Conservation (phyloP, 2,113 vertebrate genomes). For the Sinosuthora webbiana region DNA sequence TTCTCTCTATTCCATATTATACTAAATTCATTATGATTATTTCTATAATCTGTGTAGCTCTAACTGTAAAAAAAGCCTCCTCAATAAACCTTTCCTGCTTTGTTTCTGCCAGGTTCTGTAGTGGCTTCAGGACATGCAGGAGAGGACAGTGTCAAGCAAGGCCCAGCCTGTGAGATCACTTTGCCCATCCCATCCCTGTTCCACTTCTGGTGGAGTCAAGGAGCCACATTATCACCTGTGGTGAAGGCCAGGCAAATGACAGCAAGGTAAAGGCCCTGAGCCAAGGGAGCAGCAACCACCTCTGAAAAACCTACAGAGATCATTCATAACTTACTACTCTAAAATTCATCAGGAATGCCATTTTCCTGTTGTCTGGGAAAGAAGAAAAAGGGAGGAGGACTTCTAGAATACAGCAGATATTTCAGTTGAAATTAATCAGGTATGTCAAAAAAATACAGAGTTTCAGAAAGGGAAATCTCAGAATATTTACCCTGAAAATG, state of each 20-base stretch:
- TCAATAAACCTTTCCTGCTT: background rate
- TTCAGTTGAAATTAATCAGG: background rate
- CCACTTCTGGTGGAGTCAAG: background rate
- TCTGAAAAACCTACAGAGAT: background rate
- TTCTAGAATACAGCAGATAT: background rate
- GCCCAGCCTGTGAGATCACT: background rate
- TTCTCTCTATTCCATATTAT: background rate
- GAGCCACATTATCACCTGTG: fast-evolving
- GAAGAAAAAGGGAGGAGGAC: background rate
- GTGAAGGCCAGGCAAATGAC: background rate
- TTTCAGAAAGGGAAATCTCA: background rate
- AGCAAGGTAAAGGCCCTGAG: background rate
- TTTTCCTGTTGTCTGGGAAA: background rate
- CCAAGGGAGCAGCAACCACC: background rate
- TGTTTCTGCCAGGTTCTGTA: background rate
- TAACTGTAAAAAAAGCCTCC: background rate
- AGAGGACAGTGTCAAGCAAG: background rate
- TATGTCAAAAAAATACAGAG: background rate
- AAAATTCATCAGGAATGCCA: background rate
- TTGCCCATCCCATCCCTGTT: background rate
- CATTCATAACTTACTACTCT: background rate
- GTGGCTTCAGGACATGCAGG: background rate
- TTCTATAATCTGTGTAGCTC: background rate
- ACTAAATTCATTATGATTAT: background rate
- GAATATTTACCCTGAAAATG: background rate